phyloP scores from a whole-genome alignment of 64 coral and sea anemone genomes.

The Anthopleura sola region DNA sequence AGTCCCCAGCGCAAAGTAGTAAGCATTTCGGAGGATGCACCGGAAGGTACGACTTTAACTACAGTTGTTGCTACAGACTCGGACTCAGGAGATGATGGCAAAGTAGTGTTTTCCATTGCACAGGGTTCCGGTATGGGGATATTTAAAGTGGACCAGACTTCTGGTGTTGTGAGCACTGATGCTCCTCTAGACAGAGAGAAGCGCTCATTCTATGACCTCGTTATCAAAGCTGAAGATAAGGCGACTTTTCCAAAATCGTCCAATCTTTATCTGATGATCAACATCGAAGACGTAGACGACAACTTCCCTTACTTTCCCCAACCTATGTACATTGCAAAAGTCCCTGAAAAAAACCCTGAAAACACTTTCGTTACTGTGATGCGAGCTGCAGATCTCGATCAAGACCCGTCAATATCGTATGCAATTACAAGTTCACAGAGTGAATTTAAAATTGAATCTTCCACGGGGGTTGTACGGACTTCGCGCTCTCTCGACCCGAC shows the following conservation, averaged over 20 bases:
- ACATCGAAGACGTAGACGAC: slow-evolving; percentile 52
- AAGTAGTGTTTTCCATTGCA: slow-evolving; percentile 62
- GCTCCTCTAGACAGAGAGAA: slow-evolving; percentile 63
- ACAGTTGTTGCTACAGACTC: slow-evolving; percentile 33
- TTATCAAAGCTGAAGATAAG: slow-evolving; percentile 79
- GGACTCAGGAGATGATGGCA: slow-evolving; percentile 46
- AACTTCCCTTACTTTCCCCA: slow-evolving; percentile 69
- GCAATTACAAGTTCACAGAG: slow-evolving; percentile 26
- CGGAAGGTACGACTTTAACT: slow-evolving; percentile 20
- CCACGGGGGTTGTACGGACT: slow-evolving; percentile 36
- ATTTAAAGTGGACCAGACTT: slow-evolving; percentile 61
- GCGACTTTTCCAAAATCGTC: slow-evolving; percentile 71
- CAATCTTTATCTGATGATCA: slow-evolving; percentile 71
- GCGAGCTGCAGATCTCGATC: slow-evolving; percentile 34
- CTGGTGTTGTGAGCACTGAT: slow-evolving; percentile 34
- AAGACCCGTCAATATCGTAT: slow-evolving; percentile 3
- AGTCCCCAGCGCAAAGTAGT: slow-evolving; percentile 29
- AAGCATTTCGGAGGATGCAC: slow-evolving; percentile 32
- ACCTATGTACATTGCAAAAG: slow-evolving; percentile 65
- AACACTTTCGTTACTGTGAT: slow-evolving; percentile 51
- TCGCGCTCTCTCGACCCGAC: slow-evolving; percentile 18
- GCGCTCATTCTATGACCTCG: slow-evolving; percentile 52
- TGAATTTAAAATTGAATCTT: slow-evolving; percentile 31
- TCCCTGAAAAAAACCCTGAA: slow-evolving; percentile 33
- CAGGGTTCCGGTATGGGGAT: slow-evolving; percentile 77